Evolutionary conservation across 2,797 vertebrate genomes (phyloP), one percentile per base, ranked within the genome.

Genomic region (Acanthurus lineatus): DNA sequence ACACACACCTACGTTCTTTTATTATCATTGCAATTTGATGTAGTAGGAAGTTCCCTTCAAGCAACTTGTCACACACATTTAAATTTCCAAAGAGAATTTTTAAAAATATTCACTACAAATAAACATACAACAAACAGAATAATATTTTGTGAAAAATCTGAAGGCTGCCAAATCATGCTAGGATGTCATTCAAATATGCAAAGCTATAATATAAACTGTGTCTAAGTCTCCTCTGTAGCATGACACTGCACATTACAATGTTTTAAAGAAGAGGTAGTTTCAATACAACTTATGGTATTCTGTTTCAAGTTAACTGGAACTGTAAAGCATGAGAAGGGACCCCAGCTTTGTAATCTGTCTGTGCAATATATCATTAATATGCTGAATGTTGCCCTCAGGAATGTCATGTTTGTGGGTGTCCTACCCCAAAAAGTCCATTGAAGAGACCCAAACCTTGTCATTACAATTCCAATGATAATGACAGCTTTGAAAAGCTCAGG

Each of bases 381-480:
- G 87, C 92, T 93, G 91, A 92, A 93, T 89, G 88, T 92, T 89
- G 60, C 89, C 93, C 94, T 91, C 93, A 94, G 92, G 94, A 95
- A 96, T 95, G 90, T 73, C 90, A 92, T 94, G 94, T 94, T 95
- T 95, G 95, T 95, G 95, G 94, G 94, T 96, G 94, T 95, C 93
- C 95, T 95, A 91, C 93, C 94, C 94, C 93, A 88, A 90, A 92
- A 94, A 91, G 92, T 92, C 90, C 79, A 95, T 93, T 95, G 92
- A 95, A 94, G 91, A 93, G 92, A 90, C 89, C 89, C 85, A 92
- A 95, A 95, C 93, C 93, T 93, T 95, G 94, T 94, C 95, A 96
- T 96, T 96, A 96, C 93, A 95, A 94, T 95, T 95, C 94, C 94
- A 93, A 90, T 95, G 94, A 95, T 96, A 95, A 96, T 96, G 91